phyloP scores from a whole-genome alignment of 2,888 invertebrate species.

The Atethmia centrago region DNA sequence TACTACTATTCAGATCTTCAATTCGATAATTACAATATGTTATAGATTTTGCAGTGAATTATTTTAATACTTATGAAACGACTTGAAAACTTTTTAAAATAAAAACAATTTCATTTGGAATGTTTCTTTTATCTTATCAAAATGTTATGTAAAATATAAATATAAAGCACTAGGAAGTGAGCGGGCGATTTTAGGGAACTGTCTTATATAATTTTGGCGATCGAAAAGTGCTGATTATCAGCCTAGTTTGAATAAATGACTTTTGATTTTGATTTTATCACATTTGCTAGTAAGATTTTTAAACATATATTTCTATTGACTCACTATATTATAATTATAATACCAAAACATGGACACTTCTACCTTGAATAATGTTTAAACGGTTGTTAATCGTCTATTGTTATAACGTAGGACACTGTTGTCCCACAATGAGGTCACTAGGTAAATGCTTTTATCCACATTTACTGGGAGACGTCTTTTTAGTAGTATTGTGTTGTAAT shows the following conservation, averaged over 20 bases:
- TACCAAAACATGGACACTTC: background rate
- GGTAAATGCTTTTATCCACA: conserved; percentile 5
- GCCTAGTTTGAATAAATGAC: too few species aligned
- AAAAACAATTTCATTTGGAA: background rate
- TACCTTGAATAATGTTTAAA: conserved; percentile 11
- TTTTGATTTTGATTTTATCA: too few species aligned
- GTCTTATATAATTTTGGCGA: too few species aligned
- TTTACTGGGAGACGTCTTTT: conserved; percentile 3
- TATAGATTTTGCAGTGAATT: background rate
- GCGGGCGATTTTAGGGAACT: too few species aligned
- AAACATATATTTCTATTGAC: background rate
- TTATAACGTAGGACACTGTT: conserved; percentile 13
- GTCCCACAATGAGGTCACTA: conserved; percentile 30
- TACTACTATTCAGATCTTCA: background rate
- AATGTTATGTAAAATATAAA: background rate
- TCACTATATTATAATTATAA: background rate
- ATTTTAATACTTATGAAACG: background rate
- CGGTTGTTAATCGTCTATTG: conserved; percentile 33
- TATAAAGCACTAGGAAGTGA: too few species aligned
- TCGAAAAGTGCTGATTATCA: too few species aligned
- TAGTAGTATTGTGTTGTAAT: conserved; percentile 3
- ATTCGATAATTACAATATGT: background rate
- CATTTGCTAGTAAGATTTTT: background rate
- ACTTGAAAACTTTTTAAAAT: background rate
- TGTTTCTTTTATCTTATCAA: background rate